Evolutionary conservation across 2,888 invertebrate genomes (phyloP).

Genomic region (Lepidochrysops patricia): DNA sequence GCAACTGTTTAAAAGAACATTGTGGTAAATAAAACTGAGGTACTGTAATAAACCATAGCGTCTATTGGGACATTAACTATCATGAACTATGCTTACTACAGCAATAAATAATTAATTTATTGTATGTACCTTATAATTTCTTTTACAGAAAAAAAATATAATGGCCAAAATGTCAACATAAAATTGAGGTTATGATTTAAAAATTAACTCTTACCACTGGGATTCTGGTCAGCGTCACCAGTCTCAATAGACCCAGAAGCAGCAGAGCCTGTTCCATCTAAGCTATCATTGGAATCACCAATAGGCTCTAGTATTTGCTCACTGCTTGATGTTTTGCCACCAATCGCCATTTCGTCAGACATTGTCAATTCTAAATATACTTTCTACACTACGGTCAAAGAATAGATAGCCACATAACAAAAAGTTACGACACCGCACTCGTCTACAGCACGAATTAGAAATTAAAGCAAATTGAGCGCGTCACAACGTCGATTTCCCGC

Average conservation of each 20-base stretch:
- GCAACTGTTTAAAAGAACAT: background rate
- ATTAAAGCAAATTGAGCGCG: conserved; percentile 58
- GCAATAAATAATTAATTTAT: too few relatives aligned
- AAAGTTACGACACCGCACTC: conserved; percentile 49
- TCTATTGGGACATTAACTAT: too few relatives aligned
- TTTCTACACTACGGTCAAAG: conserved; percentile 51
- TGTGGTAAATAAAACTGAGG: background rate
- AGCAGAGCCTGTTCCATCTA: conserved; percentile 31
- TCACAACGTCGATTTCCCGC: conserved; percentile 69
- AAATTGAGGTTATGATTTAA: conserved; percentile 30
- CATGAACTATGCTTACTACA: too few relatives aligned
- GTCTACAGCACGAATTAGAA: conserved; percentile 49
- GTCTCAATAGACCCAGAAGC: conserved; percentile 27
- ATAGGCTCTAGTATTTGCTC: conserved; percentile 33
- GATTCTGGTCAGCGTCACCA: conserved; percentile 29
- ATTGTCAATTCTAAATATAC: conserved; percentile 60
- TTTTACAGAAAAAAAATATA: too few relatives aligned
- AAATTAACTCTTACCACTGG: conserved; percentile 27
- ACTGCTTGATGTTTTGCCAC: conserved; percentile 50
- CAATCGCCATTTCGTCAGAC: conserved; percentile 70
- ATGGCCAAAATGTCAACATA: conserved; percentile 24
- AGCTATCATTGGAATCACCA: conserved; percentile 36
- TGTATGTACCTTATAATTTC: too few relatives aligned
- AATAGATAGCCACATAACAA: conserved; percentile 59
- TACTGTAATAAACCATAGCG: background rate